phyloP scores from a whole-genome alignment of 2,797 vertebrate species.

The Gallirallus australis region DNA sequence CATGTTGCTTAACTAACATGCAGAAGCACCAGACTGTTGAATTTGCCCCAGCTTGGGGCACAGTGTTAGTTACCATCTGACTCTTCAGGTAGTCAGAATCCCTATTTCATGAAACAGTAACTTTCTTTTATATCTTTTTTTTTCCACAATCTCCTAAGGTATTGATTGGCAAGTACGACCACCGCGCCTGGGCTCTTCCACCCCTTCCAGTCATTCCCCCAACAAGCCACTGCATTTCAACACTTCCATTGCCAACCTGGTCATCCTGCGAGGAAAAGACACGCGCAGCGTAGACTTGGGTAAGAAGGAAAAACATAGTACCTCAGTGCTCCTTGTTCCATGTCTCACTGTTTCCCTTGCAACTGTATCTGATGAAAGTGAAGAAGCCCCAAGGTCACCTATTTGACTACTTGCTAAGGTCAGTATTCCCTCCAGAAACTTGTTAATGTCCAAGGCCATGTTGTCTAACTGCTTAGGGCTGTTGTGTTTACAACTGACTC shows the following conservation, averaged over 20 bases:
- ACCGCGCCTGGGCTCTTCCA: conserved; percentile 48
- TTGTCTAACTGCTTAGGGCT: neutral
- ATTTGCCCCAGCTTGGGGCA: neutral
- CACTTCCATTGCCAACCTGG: conserved; percentile 91
- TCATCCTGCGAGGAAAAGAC: conserved; percentile 92
- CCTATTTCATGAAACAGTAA: neutral
- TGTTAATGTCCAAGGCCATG: rapidly evolving
- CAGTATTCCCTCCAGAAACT: neutral
- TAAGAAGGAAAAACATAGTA: conserved; percentile 55
- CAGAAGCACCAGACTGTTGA: neutral
- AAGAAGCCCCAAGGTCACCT: neutral
- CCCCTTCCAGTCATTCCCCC: conserved; percentile 51
- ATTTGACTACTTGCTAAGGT: neutral
- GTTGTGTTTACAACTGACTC: neutral
- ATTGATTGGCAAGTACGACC: conserved; percentile 91
- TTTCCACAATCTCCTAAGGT: conserved; percentile 80
- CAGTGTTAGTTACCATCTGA: neutral
- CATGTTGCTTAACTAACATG: neutral
- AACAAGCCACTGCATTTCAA: conserved; percentile 81
- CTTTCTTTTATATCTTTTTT: neutral
- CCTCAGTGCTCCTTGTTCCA: neutral
- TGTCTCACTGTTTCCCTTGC: neutral
- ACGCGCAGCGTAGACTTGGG: conserved; percentile 83
- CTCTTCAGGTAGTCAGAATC: neutral
- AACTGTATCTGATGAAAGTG: neutral